phyloP scores from a whole-genome alignment of 30 jellyfish, hydroid and myxozoan species.

The Morbakka virulenta region DNA sequence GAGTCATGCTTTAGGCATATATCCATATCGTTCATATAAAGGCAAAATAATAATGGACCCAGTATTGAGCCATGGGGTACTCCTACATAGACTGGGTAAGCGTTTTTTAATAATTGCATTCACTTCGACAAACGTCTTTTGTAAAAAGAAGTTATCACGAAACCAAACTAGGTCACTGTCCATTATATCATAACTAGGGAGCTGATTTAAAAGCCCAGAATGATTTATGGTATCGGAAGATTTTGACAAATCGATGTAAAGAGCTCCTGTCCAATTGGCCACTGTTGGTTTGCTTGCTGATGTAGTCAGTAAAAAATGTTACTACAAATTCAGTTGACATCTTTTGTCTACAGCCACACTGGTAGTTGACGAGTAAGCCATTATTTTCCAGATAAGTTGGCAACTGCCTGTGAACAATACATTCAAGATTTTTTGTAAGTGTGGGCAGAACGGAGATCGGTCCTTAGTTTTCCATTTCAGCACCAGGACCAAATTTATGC shows the following conservation, averaged over 20 bases:
- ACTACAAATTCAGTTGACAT: too few relatives aligned
- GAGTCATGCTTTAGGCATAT: not conserved
- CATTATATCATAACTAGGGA: constrained; percentile 28
- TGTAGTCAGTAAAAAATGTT: constrained; percentile 25
- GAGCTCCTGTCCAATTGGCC: constrained; percentile 47
- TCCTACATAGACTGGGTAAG: too few relatives aligned
- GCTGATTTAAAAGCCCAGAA: constrained; percentile 19
- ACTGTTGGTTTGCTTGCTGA: constrained; percentile 36
- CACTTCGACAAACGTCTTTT: constrained; percentile 16
- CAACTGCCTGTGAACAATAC: constrained; percentile 56
- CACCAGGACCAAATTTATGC: constrained; percentile 33
- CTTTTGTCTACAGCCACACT: constrained; percentile 38
- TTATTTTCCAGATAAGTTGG: constrained; percentile 24
- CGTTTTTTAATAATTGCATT: constrained; percentile 2
- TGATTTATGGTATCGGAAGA: constrained; percentile 43
- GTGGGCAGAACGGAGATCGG: constrained; percentile 63
- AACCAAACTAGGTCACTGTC: constrained; percentile 27
- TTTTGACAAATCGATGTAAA: constrained; percentile 20
- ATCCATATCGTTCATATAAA: too few relatives aligned
- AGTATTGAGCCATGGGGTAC: too few relatives aligned
- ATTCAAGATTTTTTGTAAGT: constrained; percentile 28
- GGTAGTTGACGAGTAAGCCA: not conserved
- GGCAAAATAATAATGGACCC: too few relatives aligned
- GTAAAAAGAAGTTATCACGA: constrained; percentile 27
- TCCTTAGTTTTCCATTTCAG: constrained; percentile 52